Evolutionary conservation across 2,797 vertebrate species (phyloP).

Genomic region (Myotis vivesi): DNA sequence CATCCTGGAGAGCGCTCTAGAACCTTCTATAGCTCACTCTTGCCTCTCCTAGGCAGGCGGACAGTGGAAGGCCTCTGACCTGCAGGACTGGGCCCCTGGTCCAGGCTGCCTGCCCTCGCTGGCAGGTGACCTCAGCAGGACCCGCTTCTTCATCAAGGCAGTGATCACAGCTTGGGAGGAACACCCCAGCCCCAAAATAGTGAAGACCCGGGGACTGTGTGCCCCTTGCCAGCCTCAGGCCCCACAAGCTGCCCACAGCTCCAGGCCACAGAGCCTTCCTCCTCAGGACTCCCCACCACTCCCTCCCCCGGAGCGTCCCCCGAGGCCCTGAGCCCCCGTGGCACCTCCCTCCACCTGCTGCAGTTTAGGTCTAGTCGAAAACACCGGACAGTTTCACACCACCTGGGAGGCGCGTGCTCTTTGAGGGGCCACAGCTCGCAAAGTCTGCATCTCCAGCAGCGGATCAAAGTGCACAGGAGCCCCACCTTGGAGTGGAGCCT

Average conservation of each 20-base stretch:
- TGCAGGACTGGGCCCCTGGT: neutral
- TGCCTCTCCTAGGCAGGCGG: neutral
- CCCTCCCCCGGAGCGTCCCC: neutral
- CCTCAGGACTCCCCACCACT: neutral
- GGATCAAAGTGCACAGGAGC: neutral
- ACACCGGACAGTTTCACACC: too few relatives aligned
- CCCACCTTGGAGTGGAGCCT: neutral
- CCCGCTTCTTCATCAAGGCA: neutral
- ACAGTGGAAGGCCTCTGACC: neutral
- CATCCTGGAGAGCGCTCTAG: neutral
- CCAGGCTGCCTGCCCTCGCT: neutral
- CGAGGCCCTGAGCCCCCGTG: too few relatives aligned
- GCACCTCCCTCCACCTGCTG: neutral
- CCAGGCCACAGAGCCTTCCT: neutral
- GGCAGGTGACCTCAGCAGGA: too few relatives aligned
- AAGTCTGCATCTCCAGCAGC: neutral
- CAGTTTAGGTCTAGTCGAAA: neutral
- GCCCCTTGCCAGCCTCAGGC: neutral
- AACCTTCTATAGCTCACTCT: neutral
- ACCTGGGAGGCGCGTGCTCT: neutral
- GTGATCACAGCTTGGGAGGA: too few relatives aligned
- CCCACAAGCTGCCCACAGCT: neutral
- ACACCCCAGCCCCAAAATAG: neutral
- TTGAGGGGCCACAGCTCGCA: neutral
- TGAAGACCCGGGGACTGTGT: neutral